Percentiles rank a stretch among this genome's conserved stretches.
These are phyloP conservation scores for Megastigmus dorsalis DNA, from an alignment of 2,888 invertebrate genomes.

Conservation along the genomic window DNA sequence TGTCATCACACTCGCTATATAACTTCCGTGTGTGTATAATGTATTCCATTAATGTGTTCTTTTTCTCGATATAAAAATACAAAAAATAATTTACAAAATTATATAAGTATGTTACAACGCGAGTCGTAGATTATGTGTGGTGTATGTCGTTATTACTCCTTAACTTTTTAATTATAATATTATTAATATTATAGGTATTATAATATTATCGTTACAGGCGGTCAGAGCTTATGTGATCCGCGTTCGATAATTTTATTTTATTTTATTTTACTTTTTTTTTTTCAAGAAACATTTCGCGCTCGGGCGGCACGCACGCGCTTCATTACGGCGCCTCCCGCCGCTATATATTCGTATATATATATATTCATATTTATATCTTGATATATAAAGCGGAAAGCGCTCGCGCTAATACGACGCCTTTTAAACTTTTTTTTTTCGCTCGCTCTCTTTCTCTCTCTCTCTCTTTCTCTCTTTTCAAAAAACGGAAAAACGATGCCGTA, in stretches of 20 bases:
- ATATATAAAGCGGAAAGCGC: conserved; percentile 52
- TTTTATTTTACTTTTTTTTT: conserved; percentile 32
- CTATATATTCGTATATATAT: conserved; percentile 40
- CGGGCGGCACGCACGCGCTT: conserved; percentile 40
- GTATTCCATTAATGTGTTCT: conserved; percentile 57
- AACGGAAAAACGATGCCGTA: conserved; percentile 28
- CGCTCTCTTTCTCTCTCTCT: conserved; percentile 21
- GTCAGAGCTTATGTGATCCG: conserved; percentile 48
- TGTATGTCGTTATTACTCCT: conserved; percentile 52
- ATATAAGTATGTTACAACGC: conserved; percentile 69
- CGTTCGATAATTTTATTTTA: conserved; percentile 46
- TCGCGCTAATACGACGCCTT: conserved; percentile 36
- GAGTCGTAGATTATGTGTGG: conserved; percentile 59
- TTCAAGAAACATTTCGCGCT: conserved; percentile 54
- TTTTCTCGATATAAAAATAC: conserved; percentile 70
- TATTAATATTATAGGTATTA: conserved; percentile 52
- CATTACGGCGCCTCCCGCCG: conserved; percentile 38
- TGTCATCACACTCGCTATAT: conserved; percentile 49
- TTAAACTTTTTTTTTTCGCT: conserved; percentile 31
- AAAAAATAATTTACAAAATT: conserved; percentile 72
- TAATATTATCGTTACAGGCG: conserved; percentile 54
- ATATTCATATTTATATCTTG: conserved; percentile 36
- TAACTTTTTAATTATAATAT: conserved; percentile 50
- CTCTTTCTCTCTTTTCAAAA: conserved; percentile 17
- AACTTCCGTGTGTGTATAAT: conserved; percentile 52